Conservation (phyloP, 2,888 invertebrate species). For the Fragum whitleyi region DNA sequence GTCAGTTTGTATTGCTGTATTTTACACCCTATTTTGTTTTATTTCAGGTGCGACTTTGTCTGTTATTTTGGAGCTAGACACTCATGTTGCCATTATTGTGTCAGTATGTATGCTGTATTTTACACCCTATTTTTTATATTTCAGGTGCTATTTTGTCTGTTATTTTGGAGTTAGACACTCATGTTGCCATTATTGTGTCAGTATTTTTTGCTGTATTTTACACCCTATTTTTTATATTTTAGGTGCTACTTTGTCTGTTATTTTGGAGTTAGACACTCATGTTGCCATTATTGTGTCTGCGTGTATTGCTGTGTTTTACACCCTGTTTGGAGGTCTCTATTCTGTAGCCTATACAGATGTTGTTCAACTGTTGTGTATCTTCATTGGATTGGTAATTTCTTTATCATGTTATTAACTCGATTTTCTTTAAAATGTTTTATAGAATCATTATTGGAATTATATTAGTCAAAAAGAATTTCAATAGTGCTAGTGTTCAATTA, state of each 20-base stretch:
- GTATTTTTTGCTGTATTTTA: slow-evolving; percentile 98
- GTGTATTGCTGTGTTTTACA: slow-evolving; percentile 98
- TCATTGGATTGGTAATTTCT: slow-evolving; percentile 93
- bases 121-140: slow-evolving; percentile 93
- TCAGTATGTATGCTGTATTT: slow-evolving; percentile 96
- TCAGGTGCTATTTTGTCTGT: slow-evolving; percentile 98
- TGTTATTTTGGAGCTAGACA: slow-evolving; percentile 98
- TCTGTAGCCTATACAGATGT: slow-evolving; percentile 99
- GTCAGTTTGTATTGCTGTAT: slow-evolving; percentile 96
- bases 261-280: slow-evolving; percentile 97
- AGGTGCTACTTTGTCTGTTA: slow-evolving; percentile 98
- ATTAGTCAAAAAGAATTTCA: too few species aligned
- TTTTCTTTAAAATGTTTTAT: too few species aligned
- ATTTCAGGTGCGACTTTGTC: slow-evolving; percentile 95
- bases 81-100: slow-evolving; percentile 95
- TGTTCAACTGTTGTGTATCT: slow-evolving; percentile 98
- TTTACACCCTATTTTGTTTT: slow-evolving; percentile 94
- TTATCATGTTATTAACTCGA: not conserved
- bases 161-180: slow-evolving; percentile 97
- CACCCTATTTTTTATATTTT: slow-evolving; percentile 91
- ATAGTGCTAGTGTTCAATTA: too few species aligned
- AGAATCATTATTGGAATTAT: too few species aligned
- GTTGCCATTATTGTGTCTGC: slow-evolving; percentile 97
- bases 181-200: slow-evolving; percentile 95
- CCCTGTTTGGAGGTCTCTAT: slow-evolving; percentile 98